A percentile compares a stretch with the other conserved stretches of the same genome.
Conservation (phyloP, 2,113 vertebrate genomes). For the Microtus ochrogaster region DNA sequence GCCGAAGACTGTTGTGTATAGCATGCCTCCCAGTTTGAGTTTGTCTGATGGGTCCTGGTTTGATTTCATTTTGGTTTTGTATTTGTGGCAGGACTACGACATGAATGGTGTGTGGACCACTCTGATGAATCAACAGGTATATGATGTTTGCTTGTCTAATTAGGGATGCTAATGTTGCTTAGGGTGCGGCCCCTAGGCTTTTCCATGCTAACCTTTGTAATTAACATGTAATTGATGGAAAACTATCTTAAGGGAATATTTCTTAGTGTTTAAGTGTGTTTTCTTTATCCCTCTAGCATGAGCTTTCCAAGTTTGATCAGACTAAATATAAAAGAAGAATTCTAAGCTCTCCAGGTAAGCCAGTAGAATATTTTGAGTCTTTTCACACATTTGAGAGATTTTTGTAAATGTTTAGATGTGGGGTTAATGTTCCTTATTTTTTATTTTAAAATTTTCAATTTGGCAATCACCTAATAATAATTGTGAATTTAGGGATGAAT, state of each 20-base stretch:
- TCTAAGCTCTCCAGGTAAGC: constrained; percentile 80
- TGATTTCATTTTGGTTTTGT: neutral
- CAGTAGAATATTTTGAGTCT: constrained; percentile 28
- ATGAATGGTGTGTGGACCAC: neutral
- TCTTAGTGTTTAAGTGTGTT: neutral
- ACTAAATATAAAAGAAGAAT: constrained; percentile 67
- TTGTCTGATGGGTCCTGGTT: neutral
- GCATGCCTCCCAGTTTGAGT: neutral
- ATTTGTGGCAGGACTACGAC: neutral
- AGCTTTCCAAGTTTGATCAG: constrained; percentile 60
- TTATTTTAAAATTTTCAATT: neutral
- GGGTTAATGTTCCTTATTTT: neutral
- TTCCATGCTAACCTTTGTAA: neutral
- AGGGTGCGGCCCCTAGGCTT: neutral
- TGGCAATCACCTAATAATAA: neutral
- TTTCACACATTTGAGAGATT: constrained; percentile 23
- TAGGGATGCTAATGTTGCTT: constrained; percentile 6
- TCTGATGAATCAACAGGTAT: neutral
- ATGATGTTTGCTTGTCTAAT: neutral
- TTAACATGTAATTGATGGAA: neutral
- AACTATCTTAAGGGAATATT: constrained; percentile 8
- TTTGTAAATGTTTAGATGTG: neutral
- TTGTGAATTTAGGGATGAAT: neutral
- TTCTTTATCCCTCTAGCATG: constrained; percentile 76
- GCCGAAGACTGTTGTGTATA: neutral